Evolutionary conservation across 2,888 invertebrate species (phyloP).

Genomic region (Ophion ventricosus): DNA sequence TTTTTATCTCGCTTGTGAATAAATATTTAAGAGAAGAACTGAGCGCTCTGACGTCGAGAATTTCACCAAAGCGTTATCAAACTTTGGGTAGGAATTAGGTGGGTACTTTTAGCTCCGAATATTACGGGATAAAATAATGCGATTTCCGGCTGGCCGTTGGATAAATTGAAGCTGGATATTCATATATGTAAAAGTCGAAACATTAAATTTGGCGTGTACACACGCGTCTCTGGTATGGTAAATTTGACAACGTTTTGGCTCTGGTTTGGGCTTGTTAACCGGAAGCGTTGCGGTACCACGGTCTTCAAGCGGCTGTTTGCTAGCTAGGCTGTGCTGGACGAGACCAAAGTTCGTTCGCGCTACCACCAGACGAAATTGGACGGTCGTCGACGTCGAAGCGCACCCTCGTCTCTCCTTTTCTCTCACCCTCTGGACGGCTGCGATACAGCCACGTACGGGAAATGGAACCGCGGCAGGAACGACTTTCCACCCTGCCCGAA

Average conservation of each 20-base stretch:
- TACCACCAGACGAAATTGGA: constrained; percentile 60
- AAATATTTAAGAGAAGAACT: not conserved
- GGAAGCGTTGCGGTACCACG: constrained; percentile 34
- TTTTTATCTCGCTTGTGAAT: not conserved
- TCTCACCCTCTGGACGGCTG: constrained; percentile 21
- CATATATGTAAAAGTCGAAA: constrained; percentile 21
- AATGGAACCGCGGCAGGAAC: constrained; percentile 30
- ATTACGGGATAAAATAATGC: constrained; percentile 22
- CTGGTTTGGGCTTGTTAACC: constrained; percentile 59
- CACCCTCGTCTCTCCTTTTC: constrained; percentile 35
- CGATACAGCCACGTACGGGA: not conserved
- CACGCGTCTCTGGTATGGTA: constrained; percentile 12
- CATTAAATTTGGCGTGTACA: constrained; percentile 11
- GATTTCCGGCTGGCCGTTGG: constrained; percentile 19
- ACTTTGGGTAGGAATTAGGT: not conserved
- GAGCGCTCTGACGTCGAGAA: not conserved
- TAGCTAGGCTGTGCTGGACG: constrained; percentile 38
- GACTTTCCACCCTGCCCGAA: constrained; percentile 55
- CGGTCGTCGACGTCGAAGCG: constrained; percentile 49
- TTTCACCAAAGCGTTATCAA: not conserved
- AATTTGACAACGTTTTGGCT: constrained; percentile 42
- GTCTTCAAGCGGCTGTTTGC: constrained; percentile 48
- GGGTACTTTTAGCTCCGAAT: constrained; percentile 14
- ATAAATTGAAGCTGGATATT: constrained; percentile 13
- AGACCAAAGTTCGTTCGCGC: constrained; percentile 51